Conservation (phyloP, 2,888 invertebrate genomes). For the Globia sparganii region DNA sequence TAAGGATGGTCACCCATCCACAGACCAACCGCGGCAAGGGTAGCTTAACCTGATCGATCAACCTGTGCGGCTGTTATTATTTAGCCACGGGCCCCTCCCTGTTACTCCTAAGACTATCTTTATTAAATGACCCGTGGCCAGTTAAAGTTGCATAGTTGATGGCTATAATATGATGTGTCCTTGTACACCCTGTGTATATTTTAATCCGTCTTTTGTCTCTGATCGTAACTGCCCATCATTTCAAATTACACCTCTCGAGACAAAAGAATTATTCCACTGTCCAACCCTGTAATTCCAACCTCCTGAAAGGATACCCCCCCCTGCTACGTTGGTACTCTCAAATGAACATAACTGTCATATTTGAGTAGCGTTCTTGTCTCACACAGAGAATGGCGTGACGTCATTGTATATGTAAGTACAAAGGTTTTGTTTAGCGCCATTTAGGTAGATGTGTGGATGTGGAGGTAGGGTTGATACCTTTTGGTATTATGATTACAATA, state of each 20-base stretch:
- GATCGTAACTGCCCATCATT: neutral
- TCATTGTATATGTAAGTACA: constrained; percentile 26
- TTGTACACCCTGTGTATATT: no score
- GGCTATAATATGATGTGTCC: no score
- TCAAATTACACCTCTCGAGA: constrained; percentile 7
- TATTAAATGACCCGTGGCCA: no score
- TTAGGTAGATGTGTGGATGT: neutral
- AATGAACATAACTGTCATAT: constrained; percentile 66
- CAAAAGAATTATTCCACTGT: constrained; percentile 34
- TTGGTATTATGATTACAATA: neutral
- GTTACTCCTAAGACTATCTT: no score
- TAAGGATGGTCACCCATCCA: no score
- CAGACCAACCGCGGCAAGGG: no score
- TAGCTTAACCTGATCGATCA: no score
- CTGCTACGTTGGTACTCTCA: constrained; percentile 23
- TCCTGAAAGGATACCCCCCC: constrained; percentile 21
- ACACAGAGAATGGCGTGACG: constrained; percentile 41
- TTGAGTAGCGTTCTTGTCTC: constrained; percentile 47
- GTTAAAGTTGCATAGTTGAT: no score
- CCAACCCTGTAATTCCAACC: constrained; percentile 32
- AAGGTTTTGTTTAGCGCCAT: constrained; percentile 39
- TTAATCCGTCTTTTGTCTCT: neutral
- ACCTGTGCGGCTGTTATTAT: no score
- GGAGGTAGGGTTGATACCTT: constrained; percentile 15
- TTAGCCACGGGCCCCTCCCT: no score